A percentile compares a stretch with the other conserved stretches of the same genome.
phyloP scores from a whole-genome alignment of 2,797 vertebrate species.

The Danio tinwini region DNA sequence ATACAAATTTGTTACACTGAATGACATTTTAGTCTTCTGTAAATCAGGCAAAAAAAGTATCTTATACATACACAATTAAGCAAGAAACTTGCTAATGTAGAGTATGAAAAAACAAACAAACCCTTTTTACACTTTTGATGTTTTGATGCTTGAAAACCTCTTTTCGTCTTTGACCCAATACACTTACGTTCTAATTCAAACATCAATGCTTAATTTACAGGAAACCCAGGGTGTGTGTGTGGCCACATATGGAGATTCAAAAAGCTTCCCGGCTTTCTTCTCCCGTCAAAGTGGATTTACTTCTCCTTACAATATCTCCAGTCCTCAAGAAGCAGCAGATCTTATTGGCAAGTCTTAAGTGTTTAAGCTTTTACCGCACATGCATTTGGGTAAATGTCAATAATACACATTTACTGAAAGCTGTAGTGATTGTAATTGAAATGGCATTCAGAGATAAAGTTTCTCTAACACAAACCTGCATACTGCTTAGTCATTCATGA shows the following conservation, averaged over 20 bases:
- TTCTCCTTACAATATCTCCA: slow-evolving; percentile 78
- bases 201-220: slow-evolving; percentile 66
- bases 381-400: slow-evolving; percentile 14
- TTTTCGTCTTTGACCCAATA: neutral
- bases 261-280: slow-evolving; percentile 90
- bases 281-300: slow-evolving; percentile 82
- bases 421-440: slow-evolving; percentile 7
- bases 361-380: slow-evolving; percentile 22
- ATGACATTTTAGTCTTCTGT: no score
- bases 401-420: slow-evolving; percentile 21
- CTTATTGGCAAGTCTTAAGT: slow-evolving; percentile 81
- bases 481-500: neutral
- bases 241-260: slow-evolving; percentile 83
- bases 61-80: no score
- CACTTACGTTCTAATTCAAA: neutral
- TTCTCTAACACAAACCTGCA: slow-evolving; percentile 4
- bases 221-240: slow-evolving; percentile 93
- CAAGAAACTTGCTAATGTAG: no score
- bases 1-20: no score
- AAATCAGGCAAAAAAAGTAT: no score
- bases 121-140: no score
- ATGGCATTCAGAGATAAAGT: neutral
- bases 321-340: slow-evolving; percentile 83
- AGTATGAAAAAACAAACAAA: no score
- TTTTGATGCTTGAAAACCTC: no score